Percentiles rank a stretch among this genome's conserved stretches.
These are phyloP conservation scores for Eulemur rubriventer DNA, from an alignment of 2,797 vertebrate species.

Conservation along the genomic window DNA sequence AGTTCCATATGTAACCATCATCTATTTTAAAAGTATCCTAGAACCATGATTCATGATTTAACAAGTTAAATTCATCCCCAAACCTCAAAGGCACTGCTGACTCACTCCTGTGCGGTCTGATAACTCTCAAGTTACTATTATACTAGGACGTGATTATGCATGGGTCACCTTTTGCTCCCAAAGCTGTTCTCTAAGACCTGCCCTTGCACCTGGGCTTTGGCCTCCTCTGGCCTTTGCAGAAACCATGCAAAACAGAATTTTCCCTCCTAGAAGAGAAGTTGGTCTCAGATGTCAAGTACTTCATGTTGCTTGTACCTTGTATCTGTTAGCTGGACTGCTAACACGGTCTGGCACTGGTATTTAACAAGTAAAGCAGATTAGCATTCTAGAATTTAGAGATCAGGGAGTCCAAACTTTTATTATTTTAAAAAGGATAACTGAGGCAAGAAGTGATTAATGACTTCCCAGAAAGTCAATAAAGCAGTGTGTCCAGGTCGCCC, in stretches of 20 bases:
- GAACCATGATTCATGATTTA: not conserved
- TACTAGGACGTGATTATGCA: not conserved
- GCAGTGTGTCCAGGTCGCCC: not conserved
- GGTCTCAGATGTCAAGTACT: not conserved
- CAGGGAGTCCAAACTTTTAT: not conserved
- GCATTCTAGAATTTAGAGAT: not conserved
- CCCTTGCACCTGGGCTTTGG: not conserved
- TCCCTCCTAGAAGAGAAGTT: not conserved
- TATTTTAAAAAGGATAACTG: not conserved
- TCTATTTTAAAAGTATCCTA: constrained; percentile 18
- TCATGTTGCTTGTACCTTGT: not conserved
- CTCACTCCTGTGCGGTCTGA: not conserved
- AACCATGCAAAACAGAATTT: not conserved
- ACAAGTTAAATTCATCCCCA: not conserved
- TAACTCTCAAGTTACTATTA: not conserved
- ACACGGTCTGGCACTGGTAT: not conserved
- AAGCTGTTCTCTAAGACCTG: not conserved
- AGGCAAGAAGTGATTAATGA: not conserved
- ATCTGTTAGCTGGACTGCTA: not conserved
- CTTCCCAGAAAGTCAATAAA: constrained; percentile 2
- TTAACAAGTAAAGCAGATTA: not conserved
- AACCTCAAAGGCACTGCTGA: not conserved
- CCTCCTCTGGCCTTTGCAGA: not conserved
- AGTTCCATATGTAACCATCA: not conserved
- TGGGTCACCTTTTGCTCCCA: not conserved